Conservation (phyloP, 1,140 invertebrate genomes). For the Caerostris extrusa region DNA sequence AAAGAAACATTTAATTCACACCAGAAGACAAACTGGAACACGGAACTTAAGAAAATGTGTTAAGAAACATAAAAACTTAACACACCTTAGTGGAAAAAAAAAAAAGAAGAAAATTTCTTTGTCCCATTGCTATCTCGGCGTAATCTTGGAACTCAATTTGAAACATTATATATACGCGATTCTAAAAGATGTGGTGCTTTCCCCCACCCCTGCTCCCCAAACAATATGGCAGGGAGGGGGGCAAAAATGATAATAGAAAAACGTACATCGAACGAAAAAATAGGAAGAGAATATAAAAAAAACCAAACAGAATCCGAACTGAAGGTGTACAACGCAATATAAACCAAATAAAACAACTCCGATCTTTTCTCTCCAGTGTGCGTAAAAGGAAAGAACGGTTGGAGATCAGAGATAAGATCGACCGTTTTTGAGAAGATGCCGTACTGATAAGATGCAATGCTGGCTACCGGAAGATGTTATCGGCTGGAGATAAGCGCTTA, state of each 20-base stretch:
- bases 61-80: constrained; percentile 28
- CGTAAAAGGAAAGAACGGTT: constrained; percentile 7
- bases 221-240: background rate
- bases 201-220: background rate
- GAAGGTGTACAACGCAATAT: background rate
- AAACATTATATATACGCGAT: constrained; percentile 54
- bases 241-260: constrained; percentile 65
- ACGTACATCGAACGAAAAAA: background rate
- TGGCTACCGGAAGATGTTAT: constrained; percentile 70
- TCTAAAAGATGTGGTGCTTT: background rate
- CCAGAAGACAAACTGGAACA: background rate
- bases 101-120: constrained; percentile 1
- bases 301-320: background rate
- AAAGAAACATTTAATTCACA: background rate
- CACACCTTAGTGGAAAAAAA: background rate
- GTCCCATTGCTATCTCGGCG: background rate
- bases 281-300: constrained; percentile 11
- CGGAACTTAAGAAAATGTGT: background rate
- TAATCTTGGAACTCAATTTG: constrained; percentile 67
- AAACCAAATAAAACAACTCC: constrained; percentile 63
- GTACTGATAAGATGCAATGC: background rate
- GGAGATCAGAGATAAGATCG: constrained; percentile 24
- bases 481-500: constrained; percentile 53
- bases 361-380: constrained; percentile 17
- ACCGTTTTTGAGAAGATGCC: constrained; percentile 53